phyloP scores from a whole-genome alignment of 2,113 vertebrate species.

The Labeo catla region DNA sequence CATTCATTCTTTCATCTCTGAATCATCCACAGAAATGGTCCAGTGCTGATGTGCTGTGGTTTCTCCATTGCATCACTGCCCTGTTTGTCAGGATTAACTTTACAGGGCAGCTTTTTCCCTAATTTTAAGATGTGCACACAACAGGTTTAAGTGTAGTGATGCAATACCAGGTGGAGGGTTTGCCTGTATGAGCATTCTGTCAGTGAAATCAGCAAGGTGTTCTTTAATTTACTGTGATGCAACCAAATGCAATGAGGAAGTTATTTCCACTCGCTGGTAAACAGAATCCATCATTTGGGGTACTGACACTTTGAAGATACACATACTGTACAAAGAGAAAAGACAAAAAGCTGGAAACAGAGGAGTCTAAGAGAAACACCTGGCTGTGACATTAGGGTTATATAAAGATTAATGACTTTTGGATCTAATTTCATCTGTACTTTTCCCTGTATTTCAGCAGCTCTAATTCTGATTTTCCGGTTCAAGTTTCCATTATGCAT shows the following conservation, averaged over 20 bases:
- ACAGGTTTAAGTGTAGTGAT: neutral
- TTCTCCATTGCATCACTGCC: neutral
- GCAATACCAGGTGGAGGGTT: neutral
- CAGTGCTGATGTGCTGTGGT: neutral
- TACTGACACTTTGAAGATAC: neutral
- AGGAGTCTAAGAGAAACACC: neutral
- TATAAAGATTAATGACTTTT: neutral
- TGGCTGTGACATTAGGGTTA: neutral
- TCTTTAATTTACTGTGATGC: slow-evolving; percentile 70
- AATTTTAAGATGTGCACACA: neutral
- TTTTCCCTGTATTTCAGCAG: neutral
- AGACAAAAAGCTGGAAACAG: neutral
- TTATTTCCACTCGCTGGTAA: slow-evolving; percentile 50
- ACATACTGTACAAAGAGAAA: neutral
- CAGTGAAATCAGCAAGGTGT: slow-evolving; percentile 60
- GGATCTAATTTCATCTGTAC: neutral
- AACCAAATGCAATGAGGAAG: slow-evolving; percentile 67
- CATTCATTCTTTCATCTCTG: neutral
- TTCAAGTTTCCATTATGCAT: too few relatives aligned
- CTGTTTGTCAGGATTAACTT: neutral
- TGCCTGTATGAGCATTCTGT: neutral
- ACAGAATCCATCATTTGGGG: neutral
- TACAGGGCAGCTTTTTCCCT: neutral
- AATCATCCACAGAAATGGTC: neutral
- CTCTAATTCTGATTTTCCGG: too few relatives aligned